Evolutionary conservation across 2,888 invertebrate species (phyloP).

Genomic region (Junonia oenone): DNA sequence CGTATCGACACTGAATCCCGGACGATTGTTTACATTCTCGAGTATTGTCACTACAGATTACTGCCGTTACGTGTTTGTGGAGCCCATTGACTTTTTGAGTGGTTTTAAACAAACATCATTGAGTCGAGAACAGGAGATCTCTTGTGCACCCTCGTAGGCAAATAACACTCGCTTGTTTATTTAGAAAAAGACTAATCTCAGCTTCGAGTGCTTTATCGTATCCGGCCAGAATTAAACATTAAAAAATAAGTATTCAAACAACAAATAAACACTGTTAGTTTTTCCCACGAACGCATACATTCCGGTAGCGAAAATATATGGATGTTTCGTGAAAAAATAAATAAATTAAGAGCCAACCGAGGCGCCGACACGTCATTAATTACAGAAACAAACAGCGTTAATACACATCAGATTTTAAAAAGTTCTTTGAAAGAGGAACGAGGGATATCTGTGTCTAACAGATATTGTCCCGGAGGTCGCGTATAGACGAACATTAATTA

Average conservation of each 20-base stretch:
- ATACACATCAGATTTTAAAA: constrained; percentile 50
- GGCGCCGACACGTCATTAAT: constrained; percentile 42
- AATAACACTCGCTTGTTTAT: constrained; percentile 57
- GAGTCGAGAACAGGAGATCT: constrained; percentile 54
- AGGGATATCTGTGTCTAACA: constrained; percentile 23
- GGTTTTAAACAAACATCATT: constrained; percentile 70
- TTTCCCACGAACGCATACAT: constrained; percentile 52
- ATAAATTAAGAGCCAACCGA: constrained; percentile 21
- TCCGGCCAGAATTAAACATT: constrained; percentile 46
- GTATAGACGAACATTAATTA: constrained; percentile 60
- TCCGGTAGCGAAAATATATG: constrained; percentile 25
- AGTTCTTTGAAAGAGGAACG: constrained; percentile 8
- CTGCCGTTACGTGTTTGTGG: constrained; percentile 55
- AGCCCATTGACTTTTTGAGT: constrained; percentile 60
- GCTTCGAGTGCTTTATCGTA: constrained; percentile 61
- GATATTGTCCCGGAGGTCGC: constrained; percentile 34
- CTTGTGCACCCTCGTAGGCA: constrained; percentile 53
- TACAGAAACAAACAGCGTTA: constrained; percentile 39
- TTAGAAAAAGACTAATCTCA: constrained; percentile 63
- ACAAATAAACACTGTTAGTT: constrained; percentile 43
- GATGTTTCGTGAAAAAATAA: constrained; percentile 13
- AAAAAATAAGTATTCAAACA: constrained; percentile 40
- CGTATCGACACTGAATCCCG: constrained; percentile 28
- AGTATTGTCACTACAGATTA: constrained; percentile 64
- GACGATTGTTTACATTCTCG: constrained; percentile 39